Conservation (phyloP, 1,140 invertebrate species). For the Apis dorsata region DNA sequence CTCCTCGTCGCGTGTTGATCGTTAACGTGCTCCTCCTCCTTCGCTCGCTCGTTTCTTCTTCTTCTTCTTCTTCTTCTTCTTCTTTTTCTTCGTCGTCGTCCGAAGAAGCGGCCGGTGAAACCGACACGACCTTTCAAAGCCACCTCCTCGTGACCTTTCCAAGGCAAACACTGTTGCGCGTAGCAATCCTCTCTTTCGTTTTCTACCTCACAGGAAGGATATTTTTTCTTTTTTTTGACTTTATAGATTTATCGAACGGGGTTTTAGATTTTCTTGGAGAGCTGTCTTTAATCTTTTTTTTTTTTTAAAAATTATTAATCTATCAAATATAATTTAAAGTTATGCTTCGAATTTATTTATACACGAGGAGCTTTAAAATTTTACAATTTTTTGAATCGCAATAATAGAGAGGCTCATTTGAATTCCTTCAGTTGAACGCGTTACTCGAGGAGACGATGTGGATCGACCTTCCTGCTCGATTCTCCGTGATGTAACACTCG, state of each 20-base stretch:
- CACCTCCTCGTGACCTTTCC: conserved; percentile 55
- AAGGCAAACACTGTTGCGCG: conserved; percentile 21
- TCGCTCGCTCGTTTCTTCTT: neutral
- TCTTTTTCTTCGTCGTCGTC: conserved; percentile 11
- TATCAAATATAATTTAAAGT: no score
- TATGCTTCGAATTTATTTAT: no score
- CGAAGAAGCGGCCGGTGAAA: conserved; percentile 47
- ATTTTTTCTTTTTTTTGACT: neutral
- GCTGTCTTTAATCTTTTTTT: no score
- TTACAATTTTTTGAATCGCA: no score
- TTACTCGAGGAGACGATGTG: neutral
- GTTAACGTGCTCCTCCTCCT: conserved; percentile 30
- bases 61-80: neutral
- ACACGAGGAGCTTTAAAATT: no score
- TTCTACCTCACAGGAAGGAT: neutral
- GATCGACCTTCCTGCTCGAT: conserved; percentile 18
- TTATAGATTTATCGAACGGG: neutral
- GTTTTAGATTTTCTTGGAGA: neutral
- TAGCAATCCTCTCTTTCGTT: conserved; percentile 17
- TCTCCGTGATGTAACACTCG: conserved; percentile 9
- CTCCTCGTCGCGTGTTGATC: conserved; percentile 19
- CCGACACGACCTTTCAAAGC: conserved; percentile 45
- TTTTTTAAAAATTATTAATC: no score
- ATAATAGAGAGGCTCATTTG: neutral
- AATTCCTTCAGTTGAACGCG: neutral